phyloP scores from a whole-genome alignment of 2,113 vertebrate species.

The Crotalus viridis region DNA sequence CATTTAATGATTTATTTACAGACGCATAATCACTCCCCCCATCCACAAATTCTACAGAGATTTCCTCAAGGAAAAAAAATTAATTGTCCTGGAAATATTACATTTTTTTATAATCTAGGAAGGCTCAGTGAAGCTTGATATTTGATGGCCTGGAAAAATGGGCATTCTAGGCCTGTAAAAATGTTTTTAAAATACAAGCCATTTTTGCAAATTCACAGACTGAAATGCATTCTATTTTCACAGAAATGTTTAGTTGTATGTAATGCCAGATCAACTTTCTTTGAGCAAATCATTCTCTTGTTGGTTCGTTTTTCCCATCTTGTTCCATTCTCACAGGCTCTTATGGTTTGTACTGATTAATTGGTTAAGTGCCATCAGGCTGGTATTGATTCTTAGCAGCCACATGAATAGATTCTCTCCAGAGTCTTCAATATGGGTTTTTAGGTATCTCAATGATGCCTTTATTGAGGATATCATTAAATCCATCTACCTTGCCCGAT shows the following conservation, averaged over 20 bases:
- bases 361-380: neutral
- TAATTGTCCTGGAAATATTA: slow-evolving; percentile 50
- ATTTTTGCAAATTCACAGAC: neutral
- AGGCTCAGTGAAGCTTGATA: slow-evolving; percentile 21
- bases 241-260: neutral
- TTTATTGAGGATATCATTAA: neutral
- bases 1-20: neutral
- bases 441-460: neutral
- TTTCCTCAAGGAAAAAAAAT: slow-evolving; percentile 34
- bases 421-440: neutral
- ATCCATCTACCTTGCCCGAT: neutral
- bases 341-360: neutral
- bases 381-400: neutral
- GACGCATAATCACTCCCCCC: neutral
- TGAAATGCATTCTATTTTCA: neutral
- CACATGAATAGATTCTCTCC: neutral
- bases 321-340: neutral
- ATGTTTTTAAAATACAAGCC: slow-evolving; percentile 33
- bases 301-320: neutral
- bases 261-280: neutral
- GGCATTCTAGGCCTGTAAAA: slow-evolving; percentile 40
- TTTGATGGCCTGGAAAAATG: slow-evolving; percentile 41
- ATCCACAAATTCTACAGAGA: slow-evolving; percentile 8
- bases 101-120: slow-evolving; percentile 38
- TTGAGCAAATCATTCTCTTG: neutral